phyloP scores from a whole-genome alignment of 2,797 vertebrate genomes.

The Acanthurus tractus region DNA sequence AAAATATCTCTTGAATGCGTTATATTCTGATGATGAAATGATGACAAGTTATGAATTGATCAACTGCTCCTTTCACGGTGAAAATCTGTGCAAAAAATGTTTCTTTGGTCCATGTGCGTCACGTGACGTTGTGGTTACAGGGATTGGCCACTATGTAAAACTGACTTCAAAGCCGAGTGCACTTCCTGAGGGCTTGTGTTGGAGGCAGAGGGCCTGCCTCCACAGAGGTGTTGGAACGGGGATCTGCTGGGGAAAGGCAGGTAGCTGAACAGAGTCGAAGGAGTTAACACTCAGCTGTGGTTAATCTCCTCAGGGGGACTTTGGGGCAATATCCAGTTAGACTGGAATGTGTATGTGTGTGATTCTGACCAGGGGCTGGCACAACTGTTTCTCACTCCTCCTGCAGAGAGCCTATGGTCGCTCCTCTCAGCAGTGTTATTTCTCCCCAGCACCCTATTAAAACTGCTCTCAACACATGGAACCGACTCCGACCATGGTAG shows the following conservation, averaged over 20 bases:
- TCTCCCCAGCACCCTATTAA: constrained; percentile 78
- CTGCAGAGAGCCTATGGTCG: constrained; percentile 67
- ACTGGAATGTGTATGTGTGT: constrained; percentile 84
- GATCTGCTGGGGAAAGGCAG: constrained; percentile 51
- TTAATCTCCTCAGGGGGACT: constrained; percentile 82
- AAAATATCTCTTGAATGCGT: no score
- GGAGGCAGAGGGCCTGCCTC: constrained; percentile 3
- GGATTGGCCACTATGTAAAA: no score
- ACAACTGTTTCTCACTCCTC: constrained; percentile 76
- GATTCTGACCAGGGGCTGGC: constrained; percentile 80
- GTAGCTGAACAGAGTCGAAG: constrained; percentile 66
- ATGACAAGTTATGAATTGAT: no score
- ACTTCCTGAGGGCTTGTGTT: neutral
- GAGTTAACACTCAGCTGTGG: constrained; percentile 78
- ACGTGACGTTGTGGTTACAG: no score
- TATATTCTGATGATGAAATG: no score
- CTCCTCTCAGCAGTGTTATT: constrained; percentile 73
- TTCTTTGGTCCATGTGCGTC: no score
- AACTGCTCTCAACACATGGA: constrained; percentile 77
- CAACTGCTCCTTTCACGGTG: no score
- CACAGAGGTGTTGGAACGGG: constrained; percentile 40
- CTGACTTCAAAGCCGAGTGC: no score
- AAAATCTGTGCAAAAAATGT: no score
- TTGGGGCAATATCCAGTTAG: constrained; percentile 83
- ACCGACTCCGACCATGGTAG: constrained; percentile 64